phyloP scores from a whole-genome alignment of 2,888 invertebrate genomes.

The Vanessa cardui region DNA sequence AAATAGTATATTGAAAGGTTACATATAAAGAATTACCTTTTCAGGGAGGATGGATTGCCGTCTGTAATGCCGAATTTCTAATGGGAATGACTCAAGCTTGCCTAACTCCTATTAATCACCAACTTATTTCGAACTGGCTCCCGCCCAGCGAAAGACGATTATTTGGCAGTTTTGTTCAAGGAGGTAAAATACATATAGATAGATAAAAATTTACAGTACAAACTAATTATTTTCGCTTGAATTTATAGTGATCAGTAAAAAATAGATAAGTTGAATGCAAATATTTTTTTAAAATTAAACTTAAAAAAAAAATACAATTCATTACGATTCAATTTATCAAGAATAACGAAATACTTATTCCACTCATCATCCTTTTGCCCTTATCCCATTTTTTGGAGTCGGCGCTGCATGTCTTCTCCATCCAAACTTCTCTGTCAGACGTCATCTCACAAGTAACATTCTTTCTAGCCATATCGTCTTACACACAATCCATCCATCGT shows the following conservation, averaged over 20 bases:
- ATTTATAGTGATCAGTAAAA: neutral
- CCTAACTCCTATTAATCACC: constrained; percentile 57
- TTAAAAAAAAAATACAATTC: too few relatives aligned
- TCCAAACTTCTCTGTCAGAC: too few relatives aligned
- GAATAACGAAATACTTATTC: too few relatives aligned
- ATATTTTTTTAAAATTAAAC: too few relatives aligned
- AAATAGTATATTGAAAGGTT: neutral
- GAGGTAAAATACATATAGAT: constrained; percentile 50
- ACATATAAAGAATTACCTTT: constrained; percentile 26
- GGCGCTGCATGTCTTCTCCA: too few relatives aligned
- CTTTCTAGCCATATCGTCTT: too few relatives aligned
- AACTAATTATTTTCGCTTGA: neutral
- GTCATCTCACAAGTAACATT: too few relatives aligned
- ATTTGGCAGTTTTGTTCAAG: constrained; percentile 57
- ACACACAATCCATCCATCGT: too few relatives aligned
- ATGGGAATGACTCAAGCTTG: constrained; percentile 75
- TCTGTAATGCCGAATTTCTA: constrained; percentile 76
- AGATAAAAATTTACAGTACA: neutral
- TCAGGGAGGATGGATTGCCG: constrained; percentile 81
- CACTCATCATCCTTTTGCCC: too few relatives aligned
- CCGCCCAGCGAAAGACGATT: constrained; percentile 62
- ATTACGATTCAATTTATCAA: too few relatives aligned
- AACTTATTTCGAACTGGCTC: constrained; percentile 61
- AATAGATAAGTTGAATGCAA: too few relatives aligned
- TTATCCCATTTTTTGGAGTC: too few relatives aligned